A percentile compares a stretch with the other conserved stretches of the same genome.
These are phyloP conservation scores for Euleptes europaea DNA, from an alignment of 2,113 vertebrate genomes.

Conservation along the genomic window DNA sequence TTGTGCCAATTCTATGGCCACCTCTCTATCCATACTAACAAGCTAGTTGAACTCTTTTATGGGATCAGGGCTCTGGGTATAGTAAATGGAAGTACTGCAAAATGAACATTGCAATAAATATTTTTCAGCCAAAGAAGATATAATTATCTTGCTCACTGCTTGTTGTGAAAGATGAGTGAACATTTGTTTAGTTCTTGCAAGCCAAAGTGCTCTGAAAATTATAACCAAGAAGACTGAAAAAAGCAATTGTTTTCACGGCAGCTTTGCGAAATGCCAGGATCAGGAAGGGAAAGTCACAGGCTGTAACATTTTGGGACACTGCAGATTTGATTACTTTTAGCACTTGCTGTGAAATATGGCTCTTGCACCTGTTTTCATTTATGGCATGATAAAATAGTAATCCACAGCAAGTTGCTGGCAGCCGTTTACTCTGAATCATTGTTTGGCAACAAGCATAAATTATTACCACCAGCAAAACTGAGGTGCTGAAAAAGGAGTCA, in stretches of 20 bases:
- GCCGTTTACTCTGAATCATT: background rate
- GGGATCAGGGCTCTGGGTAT: background rate
- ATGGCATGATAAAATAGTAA: slow-evolving; percentile 13
- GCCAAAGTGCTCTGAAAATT: background rate
- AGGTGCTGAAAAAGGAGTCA: background rate
- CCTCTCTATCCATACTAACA: background rate
- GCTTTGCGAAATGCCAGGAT: background rate
- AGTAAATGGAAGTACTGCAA: background rate
- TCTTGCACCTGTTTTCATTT: slow-evolving; percentile 3
- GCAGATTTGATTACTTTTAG: slow-evolving; percentile 2
- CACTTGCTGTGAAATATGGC: slow-evolving; percentile 6
- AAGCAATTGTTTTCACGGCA: background rate
- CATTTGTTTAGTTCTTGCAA: background rate
- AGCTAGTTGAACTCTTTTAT: background rate
- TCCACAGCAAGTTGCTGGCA: background rate
- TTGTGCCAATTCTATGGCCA: background rate
- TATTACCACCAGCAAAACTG: background rate
- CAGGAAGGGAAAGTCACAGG: background rate
- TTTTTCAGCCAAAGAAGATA: background rate
- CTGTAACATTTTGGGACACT: background rate
- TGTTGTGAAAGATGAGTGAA: background rate
- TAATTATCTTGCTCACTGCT: background rate
- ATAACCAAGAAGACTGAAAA: background rate
- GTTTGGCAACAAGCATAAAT: background rate
- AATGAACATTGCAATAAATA: background rate